Evolutionary conservation across 23 tunicate species (phyloP).

Genomic region (Clavelina lepadiformis): DNA sequence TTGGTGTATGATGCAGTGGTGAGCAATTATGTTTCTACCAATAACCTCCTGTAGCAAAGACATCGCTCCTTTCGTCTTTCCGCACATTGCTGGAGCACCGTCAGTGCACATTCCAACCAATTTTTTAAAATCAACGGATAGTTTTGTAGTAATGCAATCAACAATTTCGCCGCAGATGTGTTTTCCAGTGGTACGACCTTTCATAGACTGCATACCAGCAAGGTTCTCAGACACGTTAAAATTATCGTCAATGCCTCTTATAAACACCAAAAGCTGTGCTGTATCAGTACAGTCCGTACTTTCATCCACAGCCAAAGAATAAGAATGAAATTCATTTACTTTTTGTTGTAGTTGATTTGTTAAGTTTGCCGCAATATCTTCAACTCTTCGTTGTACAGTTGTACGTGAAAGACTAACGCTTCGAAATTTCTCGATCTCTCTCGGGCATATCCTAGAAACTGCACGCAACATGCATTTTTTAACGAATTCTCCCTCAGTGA

Average conservation of each 20-base stretch:
- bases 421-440: slow-evolving; percentile 5
- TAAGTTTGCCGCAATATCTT: slow-evolving; percentile 10
- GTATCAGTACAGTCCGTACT: slow-evolving; percentile 9
- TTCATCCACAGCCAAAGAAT: slow-evolving; percentile 24
- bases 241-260: slow-evolving; percentile 27
- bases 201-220: slow-evolving; percentile 39
- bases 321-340: slow-evolving; percentile 4
- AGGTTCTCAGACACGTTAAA: slow-evolving; percentile 13
- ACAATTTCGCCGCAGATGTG: slow-evolving; percentile 12
- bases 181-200: slow-evolving; percentile 28
- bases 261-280: slow-evolving; percentile 29
- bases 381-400: slow-evolving; percentile 21
- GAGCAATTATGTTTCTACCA: slow-evolving; percentile 33
- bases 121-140: slow-evolving; percentile 5
- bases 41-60: slow-evolving; percentile 36
- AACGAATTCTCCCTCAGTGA: slow-evolving; percentile 19
- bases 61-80: slow-evolving; percentile 12
- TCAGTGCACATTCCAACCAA: slow-evolving; percentile 35
- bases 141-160: slow-evolving; percentile 25
- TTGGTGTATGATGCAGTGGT: slow-evolving; percentile 29
- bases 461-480: slow-evolving; percentile 13
- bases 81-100: slow-evolving; percentile 32
- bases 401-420: slow-evolving; percentile 11
- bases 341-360: not conserved
- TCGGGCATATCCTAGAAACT: not conserved